Evolutionary conservation across 2,797 vertebrate genomes (phyloP).

Genomic region (Staurois parvus): DNA sequence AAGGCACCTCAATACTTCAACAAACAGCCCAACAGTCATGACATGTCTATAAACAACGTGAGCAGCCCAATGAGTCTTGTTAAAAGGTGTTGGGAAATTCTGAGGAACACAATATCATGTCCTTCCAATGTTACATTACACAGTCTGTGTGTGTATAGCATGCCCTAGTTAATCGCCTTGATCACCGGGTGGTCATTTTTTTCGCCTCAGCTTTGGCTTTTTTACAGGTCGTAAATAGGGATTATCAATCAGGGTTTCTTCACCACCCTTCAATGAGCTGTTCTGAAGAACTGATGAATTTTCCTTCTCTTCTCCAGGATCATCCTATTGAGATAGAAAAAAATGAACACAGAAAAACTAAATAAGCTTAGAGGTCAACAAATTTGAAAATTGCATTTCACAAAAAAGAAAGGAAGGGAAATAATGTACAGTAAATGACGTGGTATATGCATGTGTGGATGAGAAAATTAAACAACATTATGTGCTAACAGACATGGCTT

Average conservation of each 20-base stretch:
- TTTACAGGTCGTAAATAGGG: slow-evolving; percentile 95
- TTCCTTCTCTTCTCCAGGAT: slow-evolving; percentile 90
- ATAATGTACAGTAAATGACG: too few species aligned
- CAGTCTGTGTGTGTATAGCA: neutral
- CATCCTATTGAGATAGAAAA: slow-evolving; percentile 80
- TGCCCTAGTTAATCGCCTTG: neutral
- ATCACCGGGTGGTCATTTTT: slow-evolving; percentile 83
- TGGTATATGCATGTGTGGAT: too few species aligned
- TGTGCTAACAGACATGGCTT: too few species aligned
- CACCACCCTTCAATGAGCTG: slow-evolving; percentile 82
- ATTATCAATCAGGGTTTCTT: slow-evolving; percentile 94
- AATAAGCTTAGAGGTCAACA: neutral
- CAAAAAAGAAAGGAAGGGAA: too few species aligned
- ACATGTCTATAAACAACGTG: neutral
- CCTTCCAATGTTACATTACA: neutral
- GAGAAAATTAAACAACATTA: too few species aligned
- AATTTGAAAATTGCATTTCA: neutral
- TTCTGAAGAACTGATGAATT: slow-evolving; percentile 88
- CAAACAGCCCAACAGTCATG: neutral
- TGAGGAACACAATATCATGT: too few species aligned
- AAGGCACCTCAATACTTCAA: neutral
- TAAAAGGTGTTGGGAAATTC: neutral
- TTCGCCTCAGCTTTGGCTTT: slow-evolving; percentile 97
- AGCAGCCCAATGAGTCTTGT: neutral
- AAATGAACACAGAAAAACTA: neutral